These are phyloP conservation scores for Actinostola sp. DNA, from an alignment of 92 coral and sea anemone species.

Conservation along the genomic window DNA sequence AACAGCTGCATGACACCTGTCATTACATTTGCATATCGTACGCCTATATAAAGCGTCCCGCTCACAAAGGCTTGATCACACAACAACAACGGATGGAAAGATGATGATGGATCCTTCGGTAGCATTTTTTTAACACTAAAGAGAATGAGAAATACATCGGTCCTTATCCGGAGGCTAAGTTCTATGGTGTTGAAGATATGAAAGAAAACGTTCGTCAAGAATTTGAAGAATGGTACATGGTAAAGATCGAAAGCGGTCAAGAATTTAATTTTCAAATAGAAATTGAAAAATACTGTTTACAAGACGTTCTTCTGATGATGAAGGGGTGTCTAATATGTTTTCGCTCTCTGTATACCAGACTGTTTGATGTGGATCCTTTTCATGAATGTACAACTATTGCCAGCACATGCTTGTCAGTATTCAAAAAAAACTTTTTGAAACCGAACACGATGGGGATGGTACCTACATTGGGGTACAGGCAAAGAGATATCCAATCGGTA, in stretches of 20 bases:
- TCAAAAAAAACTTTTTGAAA: conserved; percentile 3
- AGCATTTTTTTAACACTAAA: conserved; percentile 13
- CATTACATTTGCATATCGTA: too few relatives aligned
- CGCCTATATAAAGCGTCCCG: too few relatives aligned
- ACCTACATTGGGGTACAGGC: conserved; percentile 4
- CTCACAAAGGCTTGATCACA: too few relatives aligned
- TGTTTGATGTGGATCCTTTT: conserved; percentile 8
- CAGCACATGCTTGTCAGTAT: neutral
- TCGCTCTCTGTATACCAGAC: too few relatives aligned
- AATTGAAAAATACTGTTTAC: conserved; percentile 1
- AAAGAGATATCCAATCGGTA: neutral
- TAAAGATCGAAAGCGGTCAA: neutral
- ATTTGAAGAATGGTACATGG: conserved; percentile 18
- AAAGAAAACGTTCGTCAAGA: conserved; percentile 7
- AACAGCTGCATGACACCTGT: too few relatives aligned
- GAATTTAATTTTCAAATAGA: conserved; percentile 2
- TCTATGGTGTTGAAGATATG: conserved; percentile 25
- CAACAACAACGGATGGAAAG: too few relatives aligned
- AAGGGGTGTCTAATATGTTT: conserved; percentile 4
- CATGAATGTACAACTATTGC: conserved; percentile 10
- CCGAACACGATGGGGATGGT: conserved; percentile 8
- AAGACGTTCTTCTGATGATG: conserved; percentile 1
- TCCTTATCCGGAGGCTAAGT: conserved; percentile 17
- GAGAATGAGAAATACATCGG: conserved; percentile 32
- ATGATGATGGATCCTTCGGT: too few relatives aligned